Evolutionary conservation across 2,888 invertebrate species (phyloP), one percentile per base, ranked within the genome.

Genomic region (Drosophila gaucha): DNA sequence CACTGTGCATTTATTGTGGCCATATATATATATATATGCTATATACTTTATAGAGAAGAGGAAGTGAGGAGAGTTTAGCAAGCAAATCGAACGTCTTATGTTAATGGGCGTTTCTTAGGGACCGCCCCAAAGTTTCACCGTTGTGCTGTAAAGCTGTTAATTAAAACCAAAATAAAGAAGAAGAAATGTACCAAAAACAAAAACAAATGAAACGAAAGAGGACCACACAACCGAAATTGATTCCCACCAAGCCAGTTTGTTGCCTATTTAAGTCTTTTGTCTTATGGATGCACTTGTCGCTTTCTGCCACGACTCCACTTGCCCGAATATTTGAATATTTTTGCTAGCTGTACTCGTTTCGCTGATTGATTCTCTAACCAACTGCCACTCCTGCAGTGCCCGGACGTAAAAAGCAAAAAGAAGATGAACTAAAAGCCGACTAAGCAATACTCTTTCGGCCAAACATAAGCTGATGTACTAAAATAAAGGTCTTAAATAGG

Each of bases 1-100:
- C 86, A 86, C 84, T 88, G 88, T 79, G 82, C 82, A 83, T 83
- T 83, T 87, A 83, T 87, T 80, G 85, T 66, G 59, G 63, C 80
- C 77, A 78, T 85, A 68, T 74, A 74, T 44, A 9, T 4, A 10
- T 10, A 26, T 26, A 26, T 26, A 26, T 26, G 6, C 4, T 24
- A 41, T 24, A 16, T 41, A 26, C n/a, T 8, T n/a, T 38, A 26
- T 26, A 6, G 18, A 2, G 43, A 9, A 24, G 49, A 6, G 35
- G n/a, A 12, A 33, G 24, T 8, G 31, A 31, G 30, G 54, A 39
- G 58, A 51, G 47, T 28, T 41, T 41, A 62, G 74, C 56, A 67
- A 70, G 71, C 74, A 71, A 79, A 74, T 64, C 70, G 66, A 76
- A 71, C 72, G 71, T 84, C 78, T 82, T 88, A 84, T 84, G 84